Evolutionary conservation across 2,113 vertebrate genomes (phyloP).

Genomic region (Apus apus): DNA sequence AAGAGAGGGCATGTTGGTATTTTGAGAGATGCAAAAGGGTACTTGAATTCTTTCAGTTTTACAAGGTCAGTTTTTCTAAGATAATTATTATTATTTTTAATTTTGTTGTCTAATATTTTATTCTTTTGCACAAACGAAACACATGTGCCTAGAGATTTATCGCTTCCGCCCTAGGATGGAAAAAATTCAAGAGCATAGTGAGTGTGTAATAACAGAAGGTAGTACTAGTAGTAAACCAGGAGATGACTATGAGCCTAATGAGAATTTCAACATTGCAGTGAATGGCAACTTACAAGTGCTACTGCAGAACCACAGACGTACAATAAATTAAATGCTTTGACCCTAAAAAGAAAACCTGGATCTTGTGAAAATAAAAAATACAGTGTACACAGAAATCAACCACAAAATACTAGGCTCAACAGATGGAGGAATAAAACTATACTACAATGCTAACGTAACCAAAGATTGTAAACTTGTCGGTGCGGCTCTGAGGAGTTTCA

Average conservation of each 20-base stretch:
- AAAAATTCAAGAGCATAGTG: neutral
- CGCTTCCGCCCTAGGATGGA: neutral
- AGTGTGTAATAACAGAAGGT: neutral
- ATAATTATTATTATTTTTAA: rapidly evolving
- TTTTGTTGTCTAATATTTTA: neutral
- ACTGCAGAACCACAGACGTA: neutral
- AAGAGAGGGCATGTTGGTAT: neutral
- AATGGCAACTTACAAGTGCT: neutral
- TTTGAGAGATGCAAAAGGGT: neutral
- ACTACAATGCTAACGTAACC: neutral
- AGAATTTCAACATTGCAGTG: neutral
- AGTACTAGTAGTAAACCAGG: neutral
- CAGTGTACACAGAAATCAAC: neutral
- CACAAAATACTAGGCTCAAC: neutral
- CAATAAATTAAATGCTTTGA: neutral
- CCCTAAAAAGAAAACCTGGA: neutral
- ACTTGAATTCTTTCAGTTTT: neutral
- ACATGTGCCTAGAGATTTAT: neutral
- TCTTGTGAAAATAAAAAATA: neutral
- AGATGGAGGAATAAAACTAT: neutral
- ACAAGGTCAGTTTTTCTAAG: neutral
- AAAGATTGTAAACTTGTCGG: neutral
- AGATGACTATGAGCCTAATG: neutral
- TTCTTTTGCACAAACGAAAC: neutral
- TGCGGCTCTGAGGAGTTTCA: rapidly evolving